Conservation (phyloP, 2,797 vertebrate species). For the Gallinago solitaria region DNA sequence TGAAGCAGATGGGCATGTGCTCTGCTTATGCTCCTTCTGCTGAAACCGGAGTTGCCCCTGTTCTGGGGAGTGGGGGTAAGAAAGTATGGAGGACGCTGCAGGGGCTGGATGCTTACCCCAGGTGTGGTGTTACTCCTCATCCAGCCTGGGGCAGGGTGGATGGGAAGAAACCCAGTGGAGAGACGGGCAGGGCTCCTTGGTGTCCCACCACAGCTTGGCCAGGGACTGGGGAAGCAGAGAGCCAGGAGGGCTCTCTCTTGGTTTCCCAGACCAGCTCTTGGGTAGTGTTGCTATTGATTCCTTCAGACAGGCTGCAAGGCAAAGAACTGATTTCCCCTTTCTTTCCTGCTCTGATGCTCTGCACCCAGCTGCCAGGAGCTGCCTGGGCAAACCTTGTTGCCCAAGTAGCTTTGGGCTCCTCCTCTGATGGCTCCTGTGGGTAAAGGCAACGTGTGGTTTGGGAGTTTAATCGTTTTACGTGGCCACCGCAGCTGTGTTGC, state of each 20-base stretch:
- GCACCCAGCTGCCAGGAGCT: not conserved
- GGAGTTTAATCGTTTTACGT: not conserved
- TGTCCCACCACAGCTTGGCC: not conserved
- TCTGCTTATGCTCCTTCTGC: not conserved
- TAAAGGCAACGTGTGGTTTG: not conserved
- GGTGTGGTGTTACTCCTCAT: not conserved
- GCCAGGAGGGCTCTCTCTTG: not conserved
- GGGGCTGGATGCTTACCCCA: not conserved
- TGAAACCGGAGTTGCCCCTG: not conserved
- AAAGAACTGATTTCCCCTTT: not conserved
- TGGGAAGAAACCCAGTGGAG: not conserved
- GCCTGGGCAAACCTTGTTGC: not conserved
- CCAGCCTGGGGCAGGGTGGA: too few species aligned
- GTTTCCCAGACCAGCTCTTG: not conserved
- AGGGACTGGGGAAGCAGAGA: not conserved
- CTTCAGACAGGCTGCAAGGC: not conserved
- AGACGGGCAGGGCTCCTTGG: not conserved
- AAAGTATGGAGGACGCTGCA: not conserved
- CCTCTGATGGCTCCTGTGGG: not conserved
- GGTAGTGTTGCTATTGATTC: not conserved
- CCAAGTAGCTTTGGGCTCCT: not conserved
- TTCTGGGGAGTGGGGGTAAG: not conserved
- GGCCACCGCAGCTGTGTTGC: not conserved
- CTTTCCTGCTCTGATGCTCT: not conserved
- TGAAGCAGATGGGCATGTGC: not conserved